Evolutionary conservation across 2,113 vertebrate genomes (phyloP).

Genomic region (Syngnathus scovelli): DNA sequence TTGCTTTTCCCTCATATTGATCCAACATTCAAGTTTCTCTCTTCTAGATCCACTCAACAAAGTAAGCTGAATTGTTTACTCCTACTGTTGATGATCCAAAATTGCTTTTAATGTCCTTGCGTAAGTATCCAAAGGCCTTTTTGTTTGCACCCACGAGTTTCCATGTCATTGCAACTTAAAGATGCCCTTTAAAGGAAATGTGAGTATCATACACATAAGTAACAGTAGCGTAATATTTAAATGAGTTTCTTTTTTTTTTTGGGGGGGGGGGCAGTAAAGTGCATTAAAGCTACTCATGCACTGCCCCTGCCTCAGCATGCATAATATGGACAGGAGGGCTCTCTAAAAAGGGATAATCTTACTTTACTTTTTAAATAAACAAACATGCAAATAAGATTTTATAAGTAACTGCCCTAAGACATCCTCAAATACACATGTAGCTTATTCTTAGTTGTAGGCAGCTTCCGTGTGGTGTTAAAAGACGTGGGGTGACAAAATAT

Average conservation of each 20-base stretch:
- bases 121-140: not conserved
- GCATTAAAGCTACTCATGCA: conserved; percentile 34
- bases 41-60: conserved; percentile 22
- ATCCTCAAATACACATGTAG: conserved; percentile 12
- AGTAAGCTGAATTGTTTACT: conserved; percentile 30
- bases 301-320: conserved; percentile 46
- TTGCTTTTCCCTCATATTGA: conserved; percentile 33
- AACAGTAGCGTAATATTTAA: conserved; percentile 1
- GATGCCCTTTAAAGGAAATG: not conserved
- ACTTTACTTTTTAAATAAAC: conserved; percentile 42
- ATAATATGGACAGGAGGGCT: conserved; percentile 24
- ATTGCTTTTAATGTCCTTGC: conserved; percentile 31
- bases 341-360: conserved; percentile 20
- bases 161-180: conserved; percentile 1
- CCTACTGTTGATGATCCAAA: conserved; percentile 10
- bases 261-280: conserved; percentile 1
- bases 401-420: not conserved
- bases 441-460: conserved; percentile 47
- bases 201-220: conserved; percentile 5
- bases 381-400: conserved; percentile 55
- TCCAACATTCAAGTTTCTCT: conserved; percentile 44
- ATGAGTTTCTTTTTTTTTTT: not conserved
- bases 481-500: not conserved
- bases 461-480: conserved; percentile 17
- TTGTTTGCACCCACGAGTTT: not conserved